phyloP scores from a whole-genome alignment of 2,797 vertebrate genomes.

The Chrosomus eos region DNA sequence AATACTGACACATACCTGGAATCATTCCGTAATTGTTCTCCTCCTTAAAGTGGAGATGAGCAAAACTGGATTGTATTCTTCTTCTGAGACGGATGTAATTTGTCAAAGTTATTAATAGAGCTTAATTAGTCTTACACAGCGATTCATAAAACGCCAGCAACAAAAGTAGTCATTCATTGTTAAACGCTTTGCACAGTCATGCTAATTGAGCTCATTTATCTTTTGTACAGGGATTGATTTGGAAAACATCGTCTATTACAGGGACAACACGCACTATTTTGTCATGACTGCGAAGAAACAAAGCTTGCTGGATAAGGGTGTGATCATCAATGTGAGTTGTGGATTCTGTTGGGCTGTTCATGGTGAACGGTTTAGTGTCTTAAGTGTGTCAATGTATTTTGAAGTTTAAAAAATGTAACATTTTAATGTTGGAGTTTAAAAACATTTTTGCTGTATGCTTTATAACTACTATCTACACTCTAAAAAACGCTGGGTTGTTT shows the following conservation, averaged over 20 bases:
- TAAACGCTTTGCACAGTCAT: background rate
- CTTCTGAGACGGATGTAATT: background rate
- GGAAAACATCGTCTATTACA: slow-evolving; percentile 99
- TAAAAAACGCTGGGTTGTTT: too few species aligned
- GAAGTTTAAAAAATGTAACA: background rate
- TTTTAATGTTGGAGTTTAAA: background rate
- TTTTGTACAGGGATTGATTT: slow-evolving; percentile 87
- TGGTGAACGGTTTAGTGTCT: background rate
- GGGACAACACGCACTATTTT: slow-evolving; percentile 97
- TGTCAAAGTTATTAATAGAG: background rate
- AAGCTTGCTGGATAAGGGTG: slow-evolving; percentile 94
- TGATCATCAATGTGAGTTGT: slow-evolving; percentile 88
- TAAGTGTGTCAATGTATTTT: background rate
- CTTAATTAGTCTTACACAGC: background rate
- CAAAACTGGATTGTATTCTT: background rate
- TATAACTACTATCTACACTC: too few species aligned
- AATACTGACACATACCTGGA: background rate
- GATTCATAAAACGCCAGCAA: background rate
- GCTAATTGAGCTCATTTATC: slow-evolving; percentile 1
- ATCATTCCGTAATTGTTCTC: background rate
- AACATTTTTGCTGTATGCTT: background rate
- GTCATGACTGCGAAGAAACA: slow-evolving; percentile 99
- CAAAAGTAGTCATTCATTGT: background rate
- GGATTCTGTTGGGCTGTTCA: background rate
- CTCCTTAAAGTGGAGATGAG: slow-evolving; percentile 8